Evolutionary conservation across 23 tunicate genomes (phyloP), one percentile per base, ranked within the genome.

Genomic region (Clavelina lepadiformis): DNA sequence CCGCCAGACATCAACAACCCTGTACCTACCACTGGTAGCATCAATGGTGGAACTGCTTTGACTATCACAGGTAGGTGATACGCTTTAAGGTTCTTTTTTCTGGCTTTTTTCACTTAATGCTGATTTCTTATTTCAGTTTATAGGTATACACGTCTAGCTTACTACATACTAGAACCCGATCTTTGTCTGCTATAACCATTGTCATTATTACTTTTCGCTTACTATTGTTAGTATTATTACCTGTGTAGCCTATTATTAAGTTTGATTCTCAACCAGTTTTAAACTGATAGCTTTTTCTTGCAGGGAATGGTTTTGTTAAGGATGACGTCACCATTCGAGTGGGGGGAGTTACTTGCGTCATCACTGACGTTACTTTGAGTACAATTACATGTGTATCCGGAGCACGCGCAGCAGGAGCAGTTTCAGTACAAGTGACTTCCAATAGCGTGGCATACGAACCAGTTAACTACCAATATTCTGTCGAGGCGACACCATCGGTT

Each of bases 241-340:
- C 11, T 41, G 13, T 8, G 11, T 15, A 8, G 11, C 15, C 13
- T n/a, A n/a, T n/a, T n/a, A n/a, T n/a, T n/a, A n/a, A n/a, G n/a
- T n/a, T n/a, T n/a, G n/a, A n/a, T 11, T n/a, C 18, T 54, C n/a
- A n/a, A n/a, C n/a, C n/a, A n/a, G n/a, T n/a, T n/a, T n/a, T n/a
- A n/a, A n/a, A n/a, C n/a, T n/a, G n/a, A n/a, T n/a, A n/a, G n/a
- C n/a, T n/a, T n/a, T 7, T 32, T 23, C 29, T 60, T 26, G 26
- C 26, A 77, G 98, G 91, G 33, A 82, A 71, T 49, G 91, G 98
- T 38, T 77, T 91, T 27, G 53, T 44, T 13, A 31, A 23, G 20
- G 69, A 58, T 0, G 68, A 32, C 56, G 33, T 52, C 24, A 18
- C 31, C 6, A 91, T 91, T 20, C 44, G 56, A 22, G 56, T 91